Percentiles rank a stretch among this genome's conserved stretches.
Conservation (phyloP, 1,140 invertebrate species). For the Lepidurus packardi region DNA sequence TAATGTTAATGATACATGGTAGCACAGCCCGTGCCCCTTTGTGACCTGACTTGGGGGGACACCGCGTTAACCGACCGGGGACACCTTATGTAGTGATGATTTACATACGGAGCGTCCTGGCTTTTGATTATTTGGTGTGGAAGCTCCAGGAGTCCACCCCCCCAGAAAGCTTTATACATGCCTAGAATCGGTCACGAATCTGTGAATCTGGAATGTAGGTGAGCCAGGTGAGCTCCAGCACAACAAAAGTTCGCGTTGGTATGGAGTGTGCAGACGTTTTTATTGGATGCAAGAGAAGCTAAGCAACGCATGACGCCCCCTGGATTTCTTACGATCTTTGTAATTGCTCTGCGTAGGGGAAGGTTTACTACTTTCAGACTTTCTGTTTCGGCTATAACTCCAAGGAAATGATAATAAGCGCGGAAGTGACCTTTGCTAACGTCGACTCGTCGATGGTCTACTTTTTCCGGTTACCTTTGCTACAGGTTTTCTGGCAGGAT, state of each 20-base stretch:
- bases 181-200: not conserved
- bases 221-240: not conserved
- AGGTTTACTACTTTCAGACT: not conserved
- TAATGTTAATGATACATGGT: not conserved
- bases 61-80: not conserved
- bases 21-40: not conserved
- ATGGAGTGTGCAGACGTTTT: not conserved
- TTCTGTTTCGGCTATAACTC: not conserved
- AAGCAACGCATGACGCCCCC: not conserved
- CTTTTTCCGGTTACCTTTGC: too few species aligned
- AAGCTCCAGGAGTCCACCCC: not conserved
- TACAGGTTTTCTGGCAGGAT: too few species aligned
- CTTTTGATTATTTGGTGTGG: not conserved
- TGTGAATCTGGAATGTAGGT: not conserved
- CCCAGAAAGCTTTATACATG: not conserved
- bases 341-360: not conserved
- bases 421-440: not conserved
- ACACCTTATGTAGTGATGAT: not conserved
- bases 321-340: not conserved
- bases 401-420: not conserved
- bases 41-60: not conserved
- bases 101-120: not conserved
- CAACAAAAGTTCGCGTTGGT: not conserved
- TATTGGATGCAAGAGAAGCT: not conserved
- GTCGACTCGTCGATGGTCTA: too few species aligned